phyloP scores from a whole-genome alignment of 92 coral and sea anemone species.

The Bergia puertoricense region DNA sequence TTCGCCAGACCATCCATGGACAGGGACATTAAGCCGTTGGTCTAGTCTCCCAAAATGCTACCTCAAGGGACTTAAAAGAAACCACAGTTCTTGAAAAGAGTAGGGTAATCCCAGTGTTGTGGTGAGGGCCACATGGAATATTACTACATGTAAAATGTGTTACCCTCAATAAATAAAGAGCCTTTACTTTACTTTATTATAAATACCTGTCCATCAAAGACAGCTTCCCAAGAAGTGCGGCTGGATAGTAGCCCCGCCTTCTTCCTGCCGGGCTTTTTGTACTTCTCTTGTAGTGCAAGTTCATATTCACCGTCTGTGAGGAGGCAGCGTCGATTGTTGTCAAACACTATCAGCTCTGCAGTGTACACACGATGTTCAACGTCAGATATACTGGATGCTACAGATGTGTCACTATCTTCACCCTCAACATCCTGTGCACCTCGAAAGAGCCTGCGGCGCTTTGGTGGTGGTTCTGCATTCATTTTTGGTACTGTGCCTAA shows the following conservation, averaged over 20 bases:
- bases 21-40: too few species aligned
- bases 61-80: too few species aligned
- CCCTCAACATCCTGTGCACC: conserved; percentile 56
- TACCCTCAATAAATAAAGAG: too few species aligned
- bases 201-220: conserved; percentile 89
- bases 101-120: too few species aligned
- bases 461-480: conserved; percentile 84
- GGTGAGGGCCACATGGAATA: too few species aligned
- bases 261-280: conserved; percentile 84
- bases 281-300: conserved; percentile 86
- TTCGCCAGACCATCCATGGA: too few species aligned
- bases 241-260: conserved; percentile 77
- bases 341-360: conserved; percentile 94
- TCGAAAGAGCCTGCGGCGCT: conserved; percentile 69
- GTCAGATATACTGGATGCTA: conserved; percentile 53
- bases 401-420: conserved; percentile 62
- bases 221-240: conserved; percentile 88
- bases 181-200: background rate
- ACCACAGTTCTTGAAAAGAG: too few species aligned
- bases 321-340: conserved; percentile 85
- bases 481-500: conserved; percentile 57
- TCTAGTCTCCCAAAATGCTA: too few species aligned
- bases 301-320: conserved; percentile 95
- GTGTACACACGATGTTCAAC: conserved; percentile 73
- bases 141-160: too few species aligned